phyloP scores from a whole-genome alignment of 2,113 vertebrate species.

The Gobio gobio region DNA sequence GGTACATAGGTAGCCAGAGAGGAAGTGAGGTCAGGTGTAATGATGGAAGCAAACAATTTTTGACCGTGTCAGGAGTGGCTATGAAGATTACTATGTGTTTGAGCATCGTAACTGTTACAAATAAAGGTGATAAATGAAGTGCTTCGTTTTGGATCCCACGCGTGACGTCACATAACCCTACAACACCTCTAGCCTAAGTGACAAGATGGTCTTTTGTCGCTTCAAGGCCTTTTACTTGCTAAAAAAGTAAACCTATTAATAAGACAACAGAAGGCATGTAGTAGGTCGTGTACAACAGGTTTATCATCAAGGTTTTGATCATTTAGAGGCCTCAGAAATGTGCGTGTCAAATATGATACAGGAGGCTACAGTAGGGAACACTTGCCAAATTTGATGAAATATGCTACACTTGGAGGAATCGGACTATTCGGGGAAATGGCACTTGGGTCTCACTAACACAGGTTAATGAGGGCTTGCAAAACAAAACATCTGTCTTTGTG shows the following conservation, averaged over 20 bases:
- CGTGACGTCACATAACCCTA: too few relatives aligned
- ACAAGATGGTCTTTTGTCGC: too few relatives aligned
- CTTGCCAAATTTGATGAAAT: conserved; percentile 8
- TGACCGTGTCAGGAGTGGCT: too few relatives aligned
- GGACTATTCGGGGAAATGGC: background rate
- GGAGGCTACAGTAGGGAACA: background rate
- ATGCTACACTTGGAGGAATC: background rate
- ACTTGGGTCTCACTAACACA: conserved; percentile 14
- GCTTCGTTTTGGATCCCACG: too few relatives aligned
- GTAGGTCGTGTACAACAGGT: background rate
- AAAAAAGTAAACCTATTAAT: background rate
- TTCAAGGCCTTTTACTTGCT: background rate
- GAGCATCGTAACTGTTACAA: too few relatives aligned
- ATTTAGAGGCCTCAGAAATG: background rate
- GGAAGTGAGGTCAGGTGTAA: too few relatives aligned
- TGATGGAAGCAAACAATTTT: too few relatives aligned
- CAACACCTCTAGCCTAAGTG: too few relatives aligned
- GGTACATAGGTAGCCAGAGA: too few relatives aligned
- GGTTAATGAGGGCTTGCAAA: background rate
- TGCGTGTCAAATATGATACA: background rate
- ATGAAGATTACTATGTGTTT: too few relatives aligned
- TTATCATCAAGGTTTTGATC: background rate
- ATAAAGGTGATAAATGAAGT: too few relatives aligned
- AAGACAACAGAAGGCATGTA: background rate
- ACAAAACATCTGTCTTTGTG: conserved; percentile 25